Evolutionary conservation across 2,113 vertebrate genomes (phyloP).

Genomic region (Camelus dromedarius): DNA sequence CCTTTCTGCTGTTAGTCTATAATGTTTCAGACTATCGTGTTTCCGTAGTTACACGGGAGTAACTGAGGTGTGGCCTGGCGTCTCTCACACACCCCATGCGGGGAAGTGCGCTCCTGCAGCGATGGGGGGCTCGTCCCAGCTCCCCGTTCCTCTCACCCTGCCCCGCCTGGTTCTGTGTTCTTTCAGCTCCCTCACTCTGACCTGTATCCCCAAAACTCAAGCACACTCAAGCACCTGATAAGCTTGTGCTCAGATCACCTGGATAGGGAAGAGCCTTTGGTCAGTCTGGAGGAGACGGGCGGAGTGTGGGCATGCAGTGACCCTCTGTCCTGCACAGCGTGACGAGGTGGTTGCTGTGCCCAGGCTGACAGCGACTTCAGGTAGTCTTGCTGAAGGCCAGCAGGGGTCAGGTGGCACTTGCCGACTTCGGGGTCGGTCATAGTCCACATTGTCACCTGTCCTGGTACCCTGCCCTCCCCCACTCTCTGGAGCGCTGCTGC

Average conservation of each 20-base stretch:
- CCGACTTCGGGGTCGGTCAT: too few species aligned
- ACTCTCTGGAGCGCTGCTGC: background rate
- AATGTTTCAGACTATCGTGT: slow-evolving; percentile 10
- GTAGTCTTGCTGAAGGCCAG: background rate
- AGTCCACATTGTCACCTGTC: too few species aligned
- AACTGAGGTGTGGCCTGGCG: too few species aligned
- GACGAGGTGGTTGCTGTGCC: background rate
- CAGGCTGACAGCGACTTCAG: background rate
- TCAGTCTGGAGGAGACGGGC: too few species aligned
- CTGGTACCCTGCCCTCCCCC: too few species aligned
- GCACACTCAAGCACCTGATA: background rate
- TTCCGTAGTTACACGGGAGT: background rate
- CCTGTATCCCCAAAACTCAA: background rate
- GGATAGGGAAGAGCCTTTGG: background rate
- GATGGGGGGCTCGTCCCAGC: too few species aligned
- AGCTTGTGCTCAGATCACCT: background rate
- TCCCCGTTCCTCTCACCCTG: too few species aligned
- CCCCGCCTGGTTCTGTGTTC: too few species aligned
- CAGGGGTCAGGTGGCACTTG: background rate
- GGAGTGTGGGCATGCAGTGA: background rate
- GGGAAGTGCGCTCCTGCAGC: background rate
- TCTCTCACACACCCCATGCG: background rate
- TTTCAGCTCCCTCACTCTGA: background rate
- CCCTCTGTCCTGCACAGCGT: background rate
- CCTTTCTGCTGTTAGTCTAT: background rate